phyloP scores from a whole-genome alignment of 1,140 invertebrate species.

The Caenorhabditis inopinata region DNA sequence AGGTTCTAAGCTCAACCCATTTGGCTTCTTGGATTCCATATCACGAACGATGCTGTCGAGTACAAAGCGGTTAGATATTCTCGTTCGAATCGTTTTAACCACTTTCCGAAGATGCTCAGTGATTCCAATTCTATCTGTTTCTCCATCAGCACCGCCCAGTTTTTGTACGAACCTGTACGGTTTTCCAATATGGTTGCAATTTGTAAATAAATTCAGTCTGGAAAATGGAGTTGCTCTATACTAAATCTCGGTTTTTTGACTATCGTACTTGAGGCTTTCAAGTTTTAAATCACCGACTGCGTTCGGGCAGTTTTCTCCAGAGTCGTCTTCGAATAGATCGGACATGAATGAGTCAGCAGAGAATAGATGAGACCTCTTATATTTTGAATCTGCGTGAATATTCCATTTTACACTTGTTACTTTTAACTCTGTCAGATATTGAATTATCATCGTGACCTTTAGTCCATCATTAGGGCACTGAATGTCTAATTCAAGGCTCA shows the following conservation, averaged over 20 bases:
- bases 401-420: not conserved
- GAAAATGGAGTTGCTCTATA: not conserved
- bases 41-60: not conserved
- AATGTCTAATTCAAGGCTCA: not conserved
- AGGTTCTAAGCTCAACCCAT: not conserved
- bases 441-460: not conserved
- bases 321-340: conserved; percentile 22
- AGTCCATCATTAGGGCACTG: not conserved
- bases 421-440: conserved; percentile 13
- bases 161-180: conserved; percentile 32
- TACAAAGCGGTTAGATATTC: not conserved
- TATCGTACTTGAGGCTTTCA: conserved; percentile 26
- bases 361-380: not conserved
- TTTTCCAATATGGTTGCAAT: not conserved
- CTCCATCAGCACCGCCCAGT: not conserved
- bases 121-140: not conserved
- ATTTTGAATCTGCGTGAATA: not conserved
- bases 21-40: not conserved
- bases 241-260: too few relatives aligned
- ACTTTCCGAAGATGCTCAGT: not conserved
- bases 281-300: conserved; percentile 11
- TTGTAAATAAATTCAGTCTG: not conserved
- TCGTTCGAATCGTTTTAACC: not conserved
- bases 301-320: conserved; percentile 10
- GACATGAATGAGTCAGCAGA: not conserved